These are phyloP conservation scores for Eupithecia exiguata DNA, from an alignment of 2,888 invertebrate species.

Conservation along the genomic window DNA sequence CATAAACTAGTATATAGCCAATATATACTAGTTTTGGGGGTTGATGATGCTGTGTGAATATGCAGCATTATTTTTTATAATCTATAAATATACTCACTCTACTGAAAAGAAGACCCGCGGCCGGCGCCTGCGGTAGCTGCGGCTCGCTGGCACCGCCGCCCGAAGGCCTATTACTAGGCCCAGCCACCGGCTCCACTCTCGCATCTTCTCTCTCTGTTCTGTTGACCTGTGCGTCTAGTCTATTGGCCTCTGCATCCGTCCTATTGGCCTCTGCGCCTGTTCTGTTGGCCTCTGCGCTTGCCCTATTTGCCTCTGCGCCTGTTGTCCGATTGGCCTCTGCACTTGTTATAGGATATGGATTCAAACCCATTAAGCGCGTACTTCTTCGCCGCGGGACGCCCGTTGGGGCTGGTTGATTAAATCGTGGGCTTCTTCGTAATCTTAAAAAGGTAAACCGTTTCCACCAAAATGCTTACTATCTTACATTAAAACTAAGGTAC, in stretches of 20 bases:
- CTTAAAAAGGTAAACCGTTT: too few relatives aligned
- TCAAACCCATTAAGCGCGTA: conserved; percentile 1
- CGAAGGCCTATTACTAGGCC: conserved; percentile 22
- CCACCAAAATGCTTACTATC: too few relatives aligned
- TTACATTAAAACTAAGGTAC: too few relatives aligned
- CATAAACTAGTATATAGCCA: too few relatives aligned
- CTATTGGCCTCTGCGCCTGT: not conserved
- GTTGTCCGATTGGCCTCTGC: not conserved
- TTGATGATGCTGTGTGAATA: too few relatives aligned
- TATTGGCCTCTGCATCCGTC: not conserved
- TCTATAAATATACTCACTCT: conserved; percentile 45
- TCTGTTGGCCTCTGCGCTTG: not conserved
- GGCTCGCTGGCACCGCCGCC: conserved; percentile 18
- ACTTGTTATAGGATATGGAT: not conserved
- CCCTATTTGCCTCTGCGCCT: not conserved
- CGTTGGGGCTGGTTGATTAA: not conserved
- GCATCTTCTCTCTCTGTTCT: conserved; percentile 1
- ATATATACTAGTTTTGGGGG: too few relatives aligned
- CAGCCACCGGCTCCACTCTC: conserved; percentile 22
- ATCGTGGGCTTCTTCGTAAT: conserved; percentile 27
- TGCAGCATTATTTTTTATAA: too few relatives aligned
- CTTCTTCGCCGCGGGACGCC: not conserved
- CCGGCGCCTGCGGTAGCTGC: not conserved
- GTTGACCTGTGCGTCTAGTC: not conserved
- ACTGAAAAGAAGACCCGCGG: conserved; percentile 36